Evolutionary conservation across 1,140 invertebrate species (phyloP).

Genomic region (Heliconius nattereri): DNA sequence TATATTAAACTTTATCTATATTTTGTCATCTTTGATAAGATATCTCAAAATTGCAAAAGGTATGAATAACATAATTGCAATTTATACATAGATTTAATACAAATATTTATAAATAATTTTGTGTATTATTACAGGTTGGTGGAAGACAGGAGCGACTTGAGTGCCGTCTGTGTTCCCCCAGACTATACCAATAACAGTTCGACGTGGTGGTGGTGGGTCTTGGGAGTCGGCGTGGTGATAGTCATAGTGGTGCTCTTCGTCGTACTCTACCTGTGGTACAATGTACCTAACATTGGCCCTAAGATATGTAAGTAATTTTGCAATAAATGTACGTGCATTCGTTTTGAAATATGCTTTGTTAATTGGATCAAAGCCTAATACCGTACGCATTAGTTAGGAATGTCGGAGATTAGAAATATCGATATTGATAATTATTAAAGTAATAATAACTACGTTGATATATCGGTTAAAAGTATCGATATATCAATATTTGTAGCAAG

Average conservation of each 20-base stretch:
- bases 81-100: not conserved
- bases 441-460: too few species aligned
- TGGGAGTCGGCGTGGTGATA: conserved; percentile 44
- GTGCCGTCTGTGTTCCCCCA: conserved; percentile 46
- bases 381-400: too few species aligned
- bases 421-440: too few species aligned
- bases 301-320: conserved; percentile 11
- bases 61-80: not conserved
- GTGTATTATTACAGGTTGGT: conserved; percentile 41
- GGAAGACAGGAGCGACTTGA: conserved; percentile 46
- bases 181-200: conserved; percentile 12
- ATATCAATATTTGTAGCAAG: too few species aligned
- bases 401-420: too few species aligned
- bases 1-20: not conserved
- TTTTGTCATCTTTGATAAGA: not conserved
- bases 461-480: too few species aligned
- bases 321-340: not conserved
- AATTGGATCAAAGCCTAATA: too few species aligned
- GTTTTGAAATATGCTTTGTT: not conserved
- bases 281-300: conserved; percentile 3
- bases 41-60: not conserved
- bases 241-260: conserved; percentile 41
- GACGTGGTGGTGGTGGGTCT: conserved; percentile 42
- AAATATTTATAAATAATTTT: not conserved
- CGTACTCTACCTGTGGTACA: conserved; percentile 40